phyloP scores from a whole-genome alignment of 1,140 invertebrate genomes.

The Sitophilus oryzae region DNA sequence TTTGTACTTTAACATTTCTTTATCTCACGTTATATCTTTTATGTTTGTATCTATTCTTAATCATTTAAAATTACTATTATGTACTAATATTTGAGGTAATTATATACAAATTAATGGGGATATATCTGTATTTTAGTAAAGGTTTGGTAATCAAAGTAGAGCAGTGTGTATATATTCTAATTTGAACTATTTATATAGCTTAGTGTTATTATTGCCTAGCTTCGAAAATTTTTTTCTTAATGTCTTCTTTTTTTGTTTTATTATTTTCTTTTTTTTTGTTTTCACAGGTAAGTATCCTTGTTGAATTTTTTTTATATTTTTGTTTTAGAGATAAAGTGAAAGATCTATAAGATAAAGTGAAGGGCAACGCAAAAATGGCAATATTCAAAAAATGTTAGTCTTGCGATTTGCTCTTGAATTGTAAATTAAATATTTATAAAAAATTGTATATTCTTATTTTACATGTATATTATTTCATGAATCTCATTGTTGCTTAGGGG shows the following conservation, averaged over 20 bases:
- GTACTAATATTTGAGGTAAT: neutral
- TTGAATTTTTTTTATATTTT: conserved; percentile 16
- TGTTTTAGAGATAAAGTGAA: conserved; percentile 10
- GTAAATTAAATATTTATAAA: neutral
- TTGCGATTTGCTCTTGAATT: conserved; percentile 24
- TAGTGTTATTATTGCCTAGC: neutral
- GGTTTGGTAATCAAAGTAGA: neutral
- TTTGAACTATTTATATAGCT: neutral
- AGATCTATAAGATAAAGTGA: too few species aligned
- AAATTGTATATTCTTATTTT: too few species aligned
- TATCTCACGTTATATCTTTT: too few species aligned
- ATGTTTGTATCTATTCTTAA: too few species aligned
- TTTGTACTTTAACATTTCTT: neutral
- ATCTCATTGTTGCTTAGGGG: too few species aligned
- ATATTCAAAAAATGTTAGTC: conserved; percentile 27
- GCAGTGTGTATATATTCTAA: neutral
- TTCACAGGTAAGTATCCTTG: conserved; percentile 24
- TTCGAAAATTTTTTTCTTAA: conserved; percentile 10
- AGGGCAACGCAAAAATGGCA: conserved; percentile 28
- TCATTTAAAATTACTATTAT: too few species aligned
- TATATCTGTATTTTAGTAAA: neutral
- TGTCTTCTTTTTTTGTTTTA: conserved; percentile 11
- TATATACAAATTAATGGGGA: neutral
- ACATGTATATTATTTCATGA: too few species aligned
- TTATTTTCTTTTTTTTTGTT: conserved; percentile 4